A percentile compares a stretch with the other conserved stretches of the same genome.
These are phyloP conservation scores for Macaca nemestrina DNA, from an alignment of 2,113 vertebrate species.

Conservation along the genomic window DNA sequence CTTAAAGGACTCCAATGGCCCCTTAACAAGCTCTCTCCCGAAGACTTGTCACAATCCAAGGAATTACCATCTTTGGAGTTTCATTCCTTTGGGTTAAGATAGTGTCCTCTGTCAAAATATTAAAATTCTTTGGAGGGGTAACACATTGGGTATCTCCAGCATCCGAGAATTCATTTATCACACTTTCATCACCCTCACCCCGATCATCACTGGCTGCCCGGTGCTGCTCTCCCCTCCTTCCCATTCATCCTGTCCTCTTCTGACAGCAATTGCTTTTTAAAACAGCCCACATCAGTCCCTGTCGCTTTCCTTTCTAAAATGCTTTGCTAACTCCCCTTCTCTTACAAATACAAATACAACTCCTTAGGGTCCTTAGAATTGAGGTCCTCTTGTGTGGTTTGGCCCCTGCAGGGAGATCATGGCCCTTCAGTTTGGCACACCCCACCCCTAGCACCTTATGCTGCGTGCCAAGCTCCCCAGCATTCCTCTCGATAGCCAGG, in stretches of 20 bases:
- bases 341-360: neutral
- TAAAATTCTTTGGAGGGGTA: conserved; percentile 38
- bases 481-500: neutral
- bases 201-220: neutral
- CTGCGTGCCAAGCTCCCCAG: neutral
- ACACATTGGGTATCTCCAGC: conserved; percentile 13
- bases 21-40: neutral
- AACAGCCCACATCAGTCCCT: neutral
- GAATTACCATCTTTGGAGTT: conserved; percentile 4
- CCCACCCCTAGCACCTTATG: neutral
- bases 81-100: conserved; percentile 58
- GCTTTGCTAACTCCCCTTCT: neutral
- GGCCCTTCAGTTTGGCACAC: neutral
- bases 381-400: neutral
- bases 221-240: neutral
- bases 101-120: conserved; percentile 57
- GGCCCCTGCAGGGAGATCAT: rapidly evolving
- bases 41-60: neutral
- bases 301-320: neutral
- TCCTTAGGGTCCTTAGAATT: neutral
- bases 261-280: neutral
- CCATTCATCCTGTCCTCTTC: neutral
- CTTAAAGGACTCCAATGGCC: neutral
- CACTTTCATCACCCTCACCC: conserved; percentile 48
- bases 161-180: conserved; percentile 54